Evolutionary conservation across 2,888 invertebrate species (phyloP), one percentile per base, ranked within the genome.

Genomic region (Galerucella calmariensis): DNA sequence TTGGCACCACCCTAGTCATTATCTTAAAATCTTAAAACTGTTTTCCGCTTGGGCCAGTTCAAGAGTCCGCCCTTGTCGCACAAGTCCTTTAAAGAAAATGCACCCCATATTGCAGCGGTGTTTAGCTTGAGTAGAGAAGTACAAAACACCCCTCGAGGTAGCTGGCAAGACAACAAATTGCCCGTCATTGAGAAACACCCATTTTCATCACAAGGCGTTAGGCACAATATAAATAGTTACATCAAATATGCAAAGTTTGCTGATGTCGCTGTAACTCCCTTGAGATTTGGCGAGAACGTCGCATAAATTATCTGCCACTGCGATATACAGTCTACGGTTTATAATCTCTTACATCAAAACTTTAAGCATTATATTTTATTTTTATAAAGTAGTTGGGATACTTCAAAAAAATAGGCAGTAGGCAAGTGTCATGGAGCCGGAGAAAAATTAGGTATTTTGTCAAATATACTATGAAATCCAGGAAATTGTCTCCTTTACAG

Each of bases 181-280:
- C 78, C 75, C 77, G 78, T 77, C 78, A 78, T 77, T 77, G 77
- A 75, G 76, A 75, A 74, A 77, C 77, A 78, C 75, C 78, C 78
- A 78, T 78, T 78, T 75, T 78, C 78, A 77, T 78, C 78, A 77
- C 77, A 75, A 78, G 74, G 77, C 76, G 76, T 78, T 78, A 77
- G 78, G 74, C 78, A 79, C 77, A 75, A 79, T 76, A 79, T 79
- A 76, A 77, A 77, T 77, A 79, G 75, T 77, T 77, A 76, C 77
- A 79, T 79, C 76, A 79, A 77, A 79, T 76, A 79, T 79, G 77
- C 75, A 75, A 75, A 79, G 75, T 79, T 79, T 78, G 76, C 76
- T 77, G 77, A 75, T 77, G 74, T 75, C 75, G 75, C 61, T 69
- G 69, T 68, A 74, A 75, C 67, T 77, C 76, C 72, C 77, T 62